Evolutionary conservation across 2,797 vertebrate genomes (phyloP).

Genomic region (Lacerta viridis): DNA sequence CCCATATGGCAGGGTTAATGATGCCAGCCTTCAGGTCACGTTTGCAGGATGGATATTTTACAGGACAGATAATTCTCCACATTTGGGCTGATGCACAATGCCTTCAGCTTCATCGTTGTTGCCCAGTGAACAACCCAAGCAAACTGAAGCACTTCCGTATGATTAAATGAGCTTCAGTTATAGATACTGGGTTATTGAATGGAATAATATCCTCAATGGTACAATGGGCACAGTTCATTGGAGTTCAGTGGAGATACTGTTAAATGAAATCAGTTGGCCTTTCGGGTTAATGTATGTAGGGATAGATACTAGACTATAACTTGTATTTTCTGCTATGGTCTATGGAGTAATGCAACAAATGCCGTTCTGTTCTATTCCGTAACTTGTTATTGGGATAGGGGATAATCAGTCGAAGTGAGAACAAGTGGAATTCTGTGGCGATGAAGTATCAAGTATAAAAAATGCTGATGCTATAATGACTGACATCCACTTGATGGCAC

Average conservation of each 20-base stretch:
- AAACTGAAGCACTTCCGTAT: background rate
- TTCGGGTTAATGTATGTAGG: background rate
- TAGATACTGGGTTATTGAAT: background rate
- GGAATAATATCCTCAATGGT: no score
- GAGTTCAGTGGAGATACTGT: no score
- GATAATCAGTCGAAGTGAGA: background rate
- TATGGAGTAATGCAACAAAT: no score
- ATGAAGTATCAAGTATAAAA: rapidly evolving
- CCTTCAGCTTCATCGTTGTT: background rate
- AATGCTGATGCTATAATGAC: background rate
- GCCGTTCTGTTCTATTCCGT: no score
- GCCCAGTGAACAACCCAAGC: background rate
- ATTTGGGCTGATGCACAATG: background rate
- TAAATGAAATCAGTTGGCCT: background rate
- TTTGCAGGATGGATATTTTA: no score
- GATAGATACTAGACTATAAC: background rate
- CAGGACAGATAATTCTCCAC: no score
- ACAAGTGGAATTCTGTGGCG: rapidly evolving
- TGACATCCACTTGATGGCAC: constrained; percentile 63
- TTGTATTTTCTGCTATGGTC: no score
- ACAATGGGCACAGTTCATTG: background rate
- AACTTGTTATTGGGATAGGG: background rate
- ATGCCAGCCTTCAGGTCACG: no score
- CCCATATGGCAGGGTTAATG: no score
- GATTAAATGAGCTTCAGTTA: background rate